Evolutionary conservation across 2,797 vertebrate genomes (phyloP), one percentile per base, ranked within the genome.

Genomic region (Rhinatrema bivittatum): DNA sequence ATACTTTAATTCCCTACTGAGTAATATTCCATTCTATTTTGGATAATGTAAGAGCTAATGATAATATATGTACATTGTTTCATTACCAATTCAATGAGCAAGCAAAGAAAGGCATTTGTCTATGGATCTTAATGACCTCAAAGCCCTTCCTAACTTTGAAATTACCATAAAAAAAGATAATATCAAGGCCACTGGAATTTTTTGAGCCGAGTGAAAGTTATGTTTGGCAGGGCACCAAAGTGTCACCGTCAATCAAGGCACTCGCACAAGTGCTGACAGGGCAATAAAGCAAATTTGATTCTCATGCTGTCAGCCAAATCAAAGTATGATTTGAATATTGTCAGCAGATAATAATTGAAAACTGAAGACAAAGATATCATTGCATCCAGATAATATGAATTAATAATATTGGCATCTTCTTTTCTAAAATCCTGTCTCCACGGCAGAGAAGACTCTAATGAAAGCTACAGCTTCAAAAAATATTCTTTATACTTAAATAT

Each of bases 71-170:
- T 25, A 31, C 7, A 47, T 39, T 28, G 3, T 23, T 56, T 45
- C 47, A 35, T 60, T 53, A 57, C 16, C 47, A 49, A 20, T 50
- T 47, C 53, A 51, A 20, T 0, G 3, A 30, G 14, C 7, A 46
- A 49, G 25, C 46, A 42, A 50, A 32, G 39, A 24, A 1, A 6
- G 16, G 28, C 5, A 15, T 29, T 32, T 20, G 29, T 30, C 16
- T 23, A 3, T 22, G 30, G 21, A 4, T 19, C 34, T 27, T 5
- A 20, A 36, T 1, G 24, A 62, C 55, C 52, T 61, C 23, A 35
- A 43, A 60, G 49, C 38, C 51, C 46, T 60, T 52, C 45, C 36
- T 36, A 61, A 50, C 41, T 62, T 37, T 33, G 40, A 37, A 65
- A 46, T 53, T 35, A 10, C 20, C 41, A 46, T 35, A 29, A 45